A percentile compares a stretch with the other conserved stretches of the same genome.
phyloP scores from a whole-genome alignment of 2,888 invertebrate species.

The Phengaris arion region DNA sequence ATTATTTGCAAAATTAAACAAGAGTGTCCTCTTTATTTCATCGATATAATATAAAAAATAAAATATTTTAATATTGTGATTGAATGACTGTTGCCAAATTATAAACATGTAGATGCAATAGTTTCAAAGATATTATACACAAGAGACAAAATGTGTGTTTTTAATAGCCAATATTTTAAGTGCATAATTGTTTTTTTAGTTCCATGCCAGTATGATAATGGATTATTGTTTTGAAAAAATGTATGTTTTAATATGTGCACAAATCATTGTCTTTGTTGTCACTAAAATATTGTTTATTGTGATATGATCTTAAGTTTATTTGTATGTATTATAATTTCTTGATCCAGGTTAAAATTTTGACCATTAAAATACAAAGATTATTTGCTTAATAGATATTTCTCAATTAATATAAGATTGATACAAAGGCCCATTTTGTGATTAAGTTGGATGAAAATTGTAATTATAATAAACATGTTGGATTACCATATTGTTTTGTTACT shows the following conservation, averaged over 20 bases:
- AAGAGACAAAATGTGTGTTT: neutral
- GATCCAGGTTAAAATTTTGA: constrained; percentile 27
- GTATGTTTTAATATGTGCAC: constrained; percentile 22
- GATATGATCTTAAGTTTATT: constrained; percentile 28
- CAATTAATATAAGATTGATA: constrained; percentile 49
- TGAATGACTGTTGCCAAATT: neutral
- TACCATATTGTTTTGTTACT: constrained; percentile 43
- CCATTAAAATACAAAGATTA: constrained; percentile 29
- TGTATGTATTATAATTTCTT: constrained; percentile 30
- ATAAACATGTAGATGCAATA: neutral
- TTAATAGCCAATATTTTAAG: neutral
- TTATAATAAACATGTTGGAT: constrained; percentile 67
- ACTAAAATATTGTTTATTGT: constrained; percentile 27
- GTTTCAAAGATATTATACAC: neutral
- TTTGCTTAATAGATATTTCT: constrained; percentile 46
- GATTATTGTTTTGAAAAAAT: constrained; percentile 19
- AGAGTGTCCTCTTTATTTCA: neutral
- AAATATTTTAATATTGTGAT: constrained; percentile 3
- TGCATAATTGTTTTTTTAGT: neutral
- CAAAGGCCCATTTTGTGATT: constrained; percentile 55
- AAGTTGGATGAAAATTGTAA: constrained; percentile 64
- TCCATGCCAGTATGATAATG: neutral
- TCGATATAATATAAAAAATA: neutral
- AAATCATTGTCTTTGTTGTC: constrained; percentile 28
- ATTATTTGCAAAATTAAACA: neutral